Base-by-base conservation (phyloP, 2,888 invertebrate species). In the Aphodius granarius region DNA sequence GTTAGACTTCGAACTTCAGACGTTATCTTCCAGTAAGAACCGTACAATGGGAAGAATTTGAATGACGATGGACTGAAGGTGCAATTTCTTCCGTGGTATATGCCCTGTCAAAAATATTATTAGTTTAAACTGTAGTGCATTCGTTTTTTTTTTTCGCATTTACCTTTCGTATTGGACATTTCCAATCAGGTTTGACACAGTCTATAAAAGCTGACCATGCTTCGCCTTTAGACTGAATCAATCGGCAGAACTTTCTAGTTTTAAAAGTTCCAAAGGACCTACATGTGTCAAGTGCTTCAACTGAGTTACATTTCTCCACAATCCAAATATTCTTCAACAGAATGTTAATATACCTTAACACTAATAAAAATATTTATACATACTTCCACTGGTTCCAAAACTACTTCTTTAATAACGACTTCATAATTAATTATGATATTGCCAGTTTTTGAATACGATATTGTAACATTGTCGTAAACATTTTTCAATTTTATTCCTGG, bases 141-240 rank as follows among this genome's bases (percentile, higher is more conserved):
- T n/a, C n/a, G n/a, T n/a, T n/a, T n/a, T n/a, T n/a, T n/a, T n/a
- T n/a, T n/a, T n/a, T n/a, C n/a, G n/a, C 1, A 6, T 43, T 43
- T 68, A 77, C 78, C 77, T 78, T 77, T 65, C 72, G 73, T 13
- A 76, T 23, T 2, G 78, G 77, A 72, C 77, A 78, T 18, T 3
- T n/a, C 22, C 68, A 74, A 9, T 19, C 62, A 2, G 77, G 77
- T n/a, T 63, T 64, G 2, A 77, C 20, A 63, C 77, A 78, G 9
- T 73, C 22, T 5, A 76, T 22, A 65, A 75, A 76, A 2, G 62
- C 66, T 63, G 23, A 72, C 78, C 78, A 77, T 9, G 73, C 66
- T 15, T 68, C 73, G 20, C 62, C 66, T 16, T 43, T 72, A 9
- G 63, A 68, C 16, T 17, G 20, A 3, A 75, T 62, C 22, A 77